These are phyloP conservation scores for Apodemia hepburni DNA, from an alignment of 2,888 invertebrate species.

Conservation along the genomic window DNA sequence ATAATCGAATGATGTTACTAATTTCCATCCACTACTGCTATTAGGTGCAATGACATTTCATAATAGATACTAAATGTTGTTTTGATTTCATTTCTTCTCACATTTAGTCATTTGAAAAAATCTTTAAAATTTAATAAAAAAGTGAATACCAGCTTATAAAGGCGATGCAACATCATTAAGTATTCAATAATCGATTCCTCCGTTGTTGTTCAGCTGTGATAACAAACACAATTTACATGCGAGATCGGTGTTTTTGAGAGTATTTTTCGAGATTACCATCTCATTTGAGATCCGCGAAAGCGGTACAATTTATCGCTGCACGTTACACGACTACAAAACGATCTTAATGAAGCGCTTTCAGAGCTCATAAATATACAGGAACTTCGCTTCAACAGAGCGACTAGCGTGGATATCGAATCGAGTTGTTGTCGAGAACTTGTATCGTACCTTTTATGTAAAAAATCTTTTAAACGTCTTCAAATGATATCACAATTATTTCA, in stretches of 20 bases:
- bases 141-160: too few species aligned
- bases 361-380: constrained; percentile 2
- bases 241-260: constrained; percentile 12
- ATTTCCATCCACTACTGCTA: too few species aligned
- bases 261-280: constrained; percentile 12
- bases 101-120: too few species aligned
- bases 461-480: too few species aligned
- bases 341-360: neutral
- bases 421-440: too few species aligned
- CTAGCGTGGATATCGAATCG: neutral
- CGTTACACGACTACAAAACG: neutral
- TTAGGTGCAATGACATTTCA: too few species aligned
- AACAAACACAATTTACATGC: constrained; percentile 2
- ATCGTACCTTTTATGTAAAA: too few species aligned
- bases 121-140: too few species aligned
- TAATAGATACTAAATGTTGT: too few species aligned
- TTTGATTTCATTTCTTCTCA: too few species aligned
- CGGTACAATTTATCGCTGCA: neutral
- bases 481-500: too few species aligned
- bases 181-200: neutral
- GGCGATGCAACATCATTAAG: neutral
- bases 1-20: too few species aligned
- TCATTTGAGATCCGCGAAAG: constrained; percentile 11
- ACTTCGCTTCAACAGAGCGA: neutral
- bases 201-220: neutral